Evolutionary conservation across 2,797 vertebrate species (phyloP), one percentile per base, ranked within the genome.

Genomic region (Sebastes steindachneri): DNA sequence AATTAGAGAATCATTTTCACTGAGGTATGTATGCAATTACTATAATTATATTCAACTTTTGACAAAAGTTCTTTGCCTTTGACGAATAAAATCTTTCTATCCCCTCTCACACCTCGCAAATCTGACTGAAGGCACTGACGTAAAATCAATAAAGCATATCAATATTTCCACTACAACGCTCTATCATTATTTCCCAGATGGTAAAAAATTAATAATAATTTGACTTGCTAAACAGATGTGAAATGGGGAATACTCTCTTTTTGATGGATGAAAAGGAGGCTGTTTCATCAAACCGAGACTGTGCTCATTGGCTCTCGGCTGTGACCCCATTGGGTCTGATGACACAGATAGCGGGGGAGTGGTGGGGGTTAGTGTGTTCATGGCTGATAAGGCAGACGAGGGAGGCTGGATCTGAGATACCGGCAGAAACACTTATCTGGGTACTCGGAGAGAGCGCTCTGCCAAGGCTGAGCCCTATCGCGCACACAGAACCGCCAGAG

Each of bases 311-410:
- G 89, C 68, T 83, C 74, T 83, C 65, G 54, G 41, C 92, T 90
- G 90, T 93, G 93, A 95, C 94, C 89, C 91, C 79, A 77, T 70
- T 85, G 93, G 92, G 91, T 95, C 89, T 62, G 91, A 95, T 95
- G 94, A 91, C 93, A 94, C 79, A 85, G 93, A 95, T 95, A 94
- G 79, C 2, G 8, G 80, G 60, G 84, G 79, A 80, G 71, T 70
- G 89, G 84, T 76, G 86, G 90, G 86, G 89, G 90, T 75, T 88
- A 66, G 93, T 84, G 94, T 96, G 96, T 93, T 91, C 68, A 4
- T 3, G 72, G 81, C 92, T 92, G 95, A 96, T 96, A 96, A 95
- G 93, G 80, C 75, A 29, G 77, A 83, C 14, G 70, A 41, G 72
- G 78, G 84, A 84, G 83, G 81, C 84, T 80, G 86, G 75, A 90